These are phyloP conservation scores for Condylura cristata DNA, from an alignment of 2,113 vertebrate genomes.

Conservation along the genomic window DNA sequence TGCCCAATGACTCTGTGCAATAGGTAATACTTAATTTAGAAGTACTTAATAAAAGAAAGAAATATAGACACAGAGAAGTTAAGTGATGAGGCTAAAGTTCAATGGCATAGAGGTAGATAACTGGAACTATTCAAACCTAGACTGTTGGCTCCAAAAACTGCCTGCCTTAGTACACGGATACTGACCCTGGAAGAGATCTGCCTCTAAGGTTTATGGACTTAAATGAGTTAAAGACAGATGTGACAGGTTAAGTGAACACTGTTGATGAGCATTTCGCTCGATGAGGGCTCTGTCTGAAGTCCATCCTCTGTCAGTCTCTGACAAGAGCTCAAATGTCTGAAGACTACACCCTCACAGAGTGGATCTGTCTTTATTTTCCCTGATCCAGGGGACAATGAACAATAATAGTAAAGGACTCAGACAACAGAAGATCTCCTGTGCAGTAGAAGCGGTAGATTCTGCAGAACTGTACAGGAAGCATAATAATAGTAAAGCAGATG, in stretches of 20 bases:
- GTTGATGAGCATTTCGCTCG: not conserved
- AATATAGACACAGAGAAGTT: not conserved
- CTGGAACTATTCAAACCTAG: not conserved
- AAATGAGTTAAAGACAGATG: not conserved
- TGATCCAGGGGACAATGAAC: not conserved
- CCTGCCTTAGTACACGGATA: not conserved
- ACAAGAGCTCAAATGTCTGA: not conserved
- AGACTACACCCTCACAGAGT: not conserved
- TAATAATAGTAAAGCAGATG: not conserved
- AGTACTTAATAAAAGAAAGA: not conserved
- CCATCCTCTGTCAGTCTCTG: not conserved
- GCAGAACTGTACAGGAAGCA: not conserved
- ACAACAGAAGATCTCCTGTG: not conserved
- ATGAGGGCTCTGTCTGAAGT: not conserved
- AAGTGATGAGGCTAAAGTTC: not conserved
- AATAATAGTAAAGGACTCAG: not conserved
- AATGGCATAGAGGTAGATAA: not conserved
- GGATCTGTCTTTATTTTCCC: not conserved
- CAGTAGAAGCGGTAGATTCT: accelerated
- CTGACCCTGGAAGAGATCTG: not conserved
- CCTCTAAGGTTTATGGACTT: not conserved
- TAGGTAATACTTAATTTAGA: not conserved
- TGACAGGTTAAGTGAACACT: not conserved
- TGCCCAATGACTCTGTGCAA: not conserved
- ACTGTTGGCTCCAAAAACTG: not conserved